These are phyloP conservation scores for Cheilosia urbana DNA, from an alignment of 2,888 invertebrate genomes.

Conservation along the genomic window DNA sequence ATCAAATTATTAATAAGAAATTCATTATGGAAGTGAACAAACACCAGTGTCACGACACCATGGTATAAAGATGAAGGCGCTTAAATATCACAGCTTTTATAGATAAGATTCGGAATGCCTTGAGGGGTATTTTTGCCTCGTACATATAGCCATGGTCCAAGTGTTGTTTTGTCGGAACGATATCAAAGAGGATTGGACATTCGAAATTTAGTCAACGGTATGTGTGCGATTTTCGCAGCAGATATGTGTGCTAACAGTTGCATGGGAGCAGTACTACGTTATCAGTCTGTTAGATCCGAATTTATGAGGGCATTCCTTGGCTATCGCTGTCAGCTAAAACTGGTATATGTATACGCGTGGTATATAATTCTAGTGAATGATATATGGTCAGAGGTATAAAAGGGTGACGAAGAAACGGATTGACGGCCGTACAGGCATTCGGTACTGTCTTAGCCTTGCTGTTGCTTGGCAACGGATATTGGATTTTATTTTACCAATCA, in stretches of 20 bases:
- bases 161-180: constrained; percentile 18
- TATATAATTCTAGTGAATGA: not conserved
- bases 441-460: too few species aligned
- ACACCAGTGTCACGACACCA: constrained; percentile 75
- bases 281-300: not conserved
- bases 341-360: not conserved
- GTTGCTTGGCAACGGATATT: too few species aligned
- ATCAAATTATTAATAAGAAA: constrained; percentile 66
- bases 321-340: constrained; percentile 3
- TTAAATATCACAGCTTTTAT: constrained; percentile 69
- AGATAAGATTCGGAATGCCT: constrained; percentile 63
- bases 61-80: constrained; percentile 70
- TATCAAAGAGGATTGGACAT: constrained; percentile 36
- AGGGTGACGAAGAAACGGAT: too few species aligned
- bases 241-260: not conserved
- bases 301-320: constrained; percentile 24
- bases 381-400: too few species aligned
- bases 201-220: constrained; percentile 29
- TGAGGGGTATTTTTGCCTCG: not conserved
- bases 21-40: constrained; percentile 69
- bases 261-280: not conserved
- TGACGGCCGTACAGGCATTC: too few species aligned
- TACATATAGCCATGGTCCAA: not conserved
- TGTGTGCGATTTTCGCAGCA: constrained; percentile 9
- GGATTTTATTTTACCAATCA: too few species aligned